These are phyloP conservation scores for Noctua fimbriata DNA, from an alignment of 2,888 invertebrate genomes.

Conservation along the genomic window DNA sequence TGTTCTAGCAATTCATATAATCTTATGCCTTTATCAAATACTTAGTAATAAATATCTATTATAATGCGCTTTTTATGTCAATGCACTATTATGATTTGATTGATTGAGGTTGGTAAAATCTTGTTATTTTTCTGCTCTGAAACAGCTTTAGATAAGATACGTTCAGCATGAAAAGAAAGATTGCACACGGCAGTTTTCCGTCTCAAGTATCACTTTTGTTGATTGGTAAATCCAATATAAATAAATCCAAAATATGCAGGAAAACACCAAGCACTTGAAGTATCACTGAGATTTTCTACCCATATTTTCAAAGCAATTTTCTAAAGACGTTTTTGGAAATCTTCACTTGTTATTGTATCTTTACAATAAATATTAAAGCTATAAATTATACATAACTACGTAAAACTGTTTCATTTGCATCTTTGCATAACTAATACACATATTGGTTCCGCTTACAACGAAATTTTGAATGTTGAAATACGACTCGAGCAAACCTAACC, in stretches of 20 bases:
- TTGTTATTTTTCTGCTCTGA: constrained; percentile 1
- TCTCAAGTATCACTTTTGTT: constrained; percentile 10
- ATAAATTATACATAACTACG: neutral
- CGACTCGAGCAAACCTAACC: constrained; percentile 19
- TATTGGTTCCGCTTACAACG: constrained; percentile 20
- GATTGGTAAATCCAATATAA: constrained; percentile 14
- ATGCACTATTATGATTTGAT: neutral
- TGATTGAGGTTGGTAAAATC: constrained; percentile 3
- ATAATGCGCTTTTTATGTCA: neutral
- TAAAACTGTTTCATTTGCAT: constrained; percentile 19
- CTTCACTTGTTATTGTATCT: constrained; percentile 2
- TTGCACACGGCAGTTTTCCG: constrained; percentile 1
- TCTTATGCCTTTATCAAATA: neutral
- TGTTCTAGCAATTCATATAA: neutral
- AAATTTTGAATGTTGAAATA: constrained; percentile 41
- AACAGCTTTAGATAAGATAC: constrained; percentile 23
- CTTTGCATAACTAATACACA: constrained; percentile 28
- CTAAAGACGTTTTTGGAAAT: neutral
- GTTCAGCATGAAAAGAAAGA: constrained; percentile 8
- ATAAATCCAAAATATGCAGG: constrained; percentile 1
- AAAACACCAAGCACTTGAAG: constrained; percentile 8
- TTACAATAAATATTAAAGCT: neutral
- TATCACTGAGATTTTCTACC: neutral
- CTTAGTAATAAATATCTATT: neutral
- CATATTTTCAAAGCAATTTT: neutral